phyloP scores from a whole-genome alignment of 2,113 vertebrate species.

The Probosciger aterrimus region DNA sequence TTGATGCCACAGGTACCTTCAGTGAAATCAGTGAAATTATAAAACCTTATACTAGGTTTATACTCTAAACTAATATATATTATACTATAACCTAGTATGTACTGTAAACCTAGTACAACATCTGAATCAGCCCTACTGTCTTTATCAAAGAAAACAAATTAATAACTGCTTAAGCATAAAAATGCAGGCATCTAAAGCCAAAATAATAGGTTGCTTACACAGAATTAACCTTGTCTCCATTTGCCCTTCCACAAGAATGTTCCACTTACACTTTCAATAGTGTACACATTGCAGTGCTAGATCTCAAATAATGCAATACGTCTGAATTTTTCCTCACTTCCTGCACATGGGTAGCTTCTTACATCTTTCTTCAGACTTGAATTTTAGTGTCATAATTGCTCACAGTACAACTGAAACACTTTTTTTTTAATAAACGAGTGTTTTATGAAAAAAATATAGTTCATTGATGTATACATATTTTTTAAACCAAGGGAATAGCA shows the following conservation, averaged over 20 bases:
- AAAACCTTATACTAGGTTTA: neutral
- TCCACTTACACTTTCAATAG: neutral
- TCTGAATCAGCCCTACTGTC: neutral
- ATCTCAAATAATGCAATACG: neutral
- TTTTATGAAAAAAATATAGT: neutral
- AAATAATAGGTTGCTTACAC: neutral
- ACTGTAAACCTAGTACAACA: neutral
- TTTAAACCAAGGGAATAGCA: constrained; percentile 17
- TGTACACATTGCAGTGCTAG: neutral
- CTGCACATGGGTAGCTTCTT: neutral
- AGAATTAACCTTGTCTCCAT: neutral
- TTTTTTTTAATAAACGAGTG: neutral
- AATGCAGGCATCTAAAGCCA: neutral
- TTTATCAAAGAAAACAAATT: neutral
- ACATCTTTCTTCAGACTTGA: neutral
- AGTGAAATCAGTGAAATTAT: neutral
- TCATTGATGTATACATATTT: neutral
- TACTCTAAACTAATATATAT: neutral
- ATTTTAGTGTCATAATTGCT: neutral
- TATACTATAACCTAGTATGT: neutral
- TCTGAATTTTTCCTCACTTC: neutral
- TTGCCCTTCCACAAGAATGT: neutral
- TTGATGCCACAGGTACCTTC: neutral
- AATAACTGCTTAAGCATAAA: neutral
- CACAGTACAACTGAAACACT: neutral